phyloP scores from a whole-genome alignment of 2,113 vertebrate species.

The Furnarius figulus region DNA sequence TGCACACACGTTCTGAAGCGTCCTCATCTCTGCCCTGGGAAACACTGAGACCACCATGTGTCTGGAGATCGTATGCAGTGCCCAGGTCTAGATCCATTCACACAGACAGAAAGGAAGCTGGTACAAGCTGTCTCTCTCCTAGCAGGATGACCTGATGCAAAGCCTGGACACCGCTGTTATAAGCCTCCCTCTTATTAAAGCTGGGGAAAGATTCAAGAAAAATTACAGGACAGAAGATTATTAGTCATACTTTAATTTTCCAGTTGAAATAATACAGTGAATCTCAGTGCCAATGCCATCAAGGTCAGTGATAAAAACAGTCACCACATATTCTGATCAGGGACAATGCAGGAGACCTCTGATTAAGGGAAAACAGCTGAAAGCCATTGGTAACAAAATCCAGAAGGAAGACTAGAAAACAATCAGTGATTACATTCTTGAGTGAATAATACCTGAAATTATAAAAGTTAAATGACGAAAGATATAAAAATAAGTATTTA shows the following conservation, averaged over 20 bases:
- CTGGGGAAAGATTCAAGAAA: background rate
- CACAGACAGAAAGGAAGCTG: background rate
- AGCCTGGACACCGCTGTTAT: background rate
- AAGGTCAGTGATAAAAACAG: background rate
- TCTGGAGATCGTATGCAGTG: accelerated
- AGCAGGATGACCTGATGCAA: background rate
- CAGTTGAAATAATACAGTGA: constrained; percentile 10
- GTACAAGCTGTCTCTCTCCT: background rate
- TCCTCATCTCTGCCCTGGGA: accelerated
- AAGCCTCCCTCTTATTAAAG: background rate
- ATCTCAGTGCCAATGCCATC: background rate
- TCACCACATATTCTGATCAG: background rate
- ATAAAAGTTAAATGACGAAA: constrained; percentile 8
- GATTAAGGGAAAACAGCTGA: background rate
- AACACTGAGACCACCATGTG: background rate
- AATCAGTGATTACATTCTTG: background rate
- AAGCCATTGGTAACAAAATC: background rate
- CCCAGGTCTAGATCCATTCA: background rate
- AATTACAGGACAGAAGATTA: background rate
- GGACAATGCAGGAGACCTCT: background rate
- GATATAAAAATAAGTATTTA: constrained; percentile 47
- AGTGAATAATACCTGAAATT: constrained; percentile 23
- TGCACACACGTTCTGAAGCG: accelerated
- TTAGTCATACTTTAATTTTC: constrained; percentile 7
- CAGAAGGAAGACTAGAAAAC: background rate